phyloP scores from a whole-genome alignment of 2,888 invertebrate genomes.

The Troilus luridus region DNA sequence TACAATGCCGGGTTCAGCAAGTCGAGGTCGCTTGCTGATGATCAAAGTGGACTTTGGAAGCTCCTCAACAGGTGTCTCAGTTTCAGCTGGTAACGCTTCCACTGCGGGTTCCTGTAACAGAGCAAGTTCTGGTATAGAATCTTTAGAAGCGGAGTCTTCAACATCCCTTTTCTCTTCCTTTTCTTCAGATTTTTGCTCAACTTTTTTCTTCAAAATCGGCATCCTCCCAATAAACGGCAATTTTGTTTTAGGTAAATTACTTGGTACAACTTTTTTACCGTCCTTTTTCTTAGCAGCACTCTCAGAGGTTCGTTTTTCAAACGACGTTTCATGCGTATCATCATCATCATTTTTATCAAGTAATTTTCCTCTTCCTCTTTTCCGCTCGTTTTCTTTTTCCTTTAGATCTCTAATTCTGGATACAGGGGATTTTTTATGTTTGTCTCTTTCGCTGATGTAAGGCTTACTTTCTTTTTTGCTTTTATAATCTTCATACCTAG shows the following conservation, averaged over 20 bases:
- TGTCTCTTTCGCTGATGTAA: constrained; percentile 41
- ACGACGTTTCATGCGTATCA: constrained; percentile 68
- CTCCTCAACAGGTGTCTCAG: neutral
- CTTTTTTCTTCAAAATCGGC: constrained; percentile 76
- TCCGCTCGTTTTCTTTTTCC: constrained; percentile 58
- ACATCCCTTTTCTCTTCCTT: constrained; percentile 67
- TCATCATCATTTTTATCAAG: constrained; percentile 63
- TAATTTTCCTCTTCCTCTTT: constrained; percentile 53
- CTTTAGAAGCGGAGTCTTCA: constrained; percentile 55
- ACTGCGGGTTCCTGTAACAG: constrained; percentile 13
- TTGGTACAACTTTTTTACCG: constrained; percentile 64
- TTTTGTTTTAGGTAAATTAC: constrained; percentile 74
- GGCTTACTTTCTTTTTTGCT: constrained; percentile 35
- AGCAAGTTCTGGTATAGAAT: neutral
- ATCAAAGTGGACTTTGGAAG: constrained; percentile 62
- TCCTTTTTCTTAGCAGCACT: constrained; percentile 64
- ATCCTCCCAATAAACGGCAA: constrained; percentile 89
- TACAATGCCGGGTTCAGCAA: constrained; percentile 51
- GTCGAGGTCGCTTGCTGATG: constrained; percentile 59
- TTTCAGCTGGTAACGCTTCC: neutral
- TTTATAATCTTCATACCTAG: constrained; percentile 39
- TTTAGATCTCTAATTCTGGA: constrained; percentile 56
- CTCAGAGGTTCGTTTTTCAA: constrained; percentile 68
- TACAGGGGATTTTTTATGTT: constrained; percentile 55
- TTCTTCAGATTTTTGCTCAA: constrained; percentile 65